These are phyloP conservation scores for Camelus dromedarius DNA, from an alignment of 2,113 vertebrate species.

Conservation along the genomic window DNA sequence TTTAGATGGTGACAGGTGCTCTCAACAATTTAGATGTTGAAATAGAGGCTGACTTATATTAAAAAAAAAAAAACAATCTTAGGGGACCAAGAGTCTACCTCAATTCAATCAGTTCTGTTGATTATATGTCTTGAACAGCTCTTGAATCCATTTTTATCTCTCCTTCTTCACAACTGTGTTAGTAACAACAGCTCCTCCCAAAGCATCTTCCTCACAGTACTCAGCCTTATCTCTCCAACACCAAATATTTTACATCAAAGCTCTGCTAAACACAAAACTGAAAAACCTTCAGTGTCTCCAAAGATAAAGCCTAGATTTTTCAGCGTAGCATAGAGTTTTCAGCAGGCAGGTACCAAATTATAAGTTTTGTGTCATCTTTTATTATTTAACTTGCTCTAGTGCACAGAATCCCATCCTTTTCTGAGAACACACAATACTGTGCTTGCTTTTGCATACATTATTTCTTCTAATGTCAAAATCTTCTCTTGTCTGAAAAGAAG, in stretches of 20 bases:
- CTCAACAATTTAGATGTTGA: constrained; percentile 57
- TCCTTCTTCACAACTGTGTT: constrained; percentile 17
- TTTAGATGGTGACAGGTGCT: constrained; percentile 36
- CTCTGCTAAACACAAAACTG: background rate
- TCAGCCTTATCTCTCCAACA: background rate
- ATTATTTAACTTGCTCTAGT: background rate
- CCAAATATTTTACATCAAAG: background rate
- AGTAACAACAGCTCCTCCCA: background rate
- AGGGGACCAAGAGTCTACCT: constrained; percentile 35
- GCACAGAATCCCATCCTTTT: background rate
- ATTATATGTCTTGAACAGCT: constrained; percentile 73
- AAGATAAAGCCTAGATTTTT: constrained; percentile 20
- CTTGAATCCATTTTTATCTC: constrained; percentile 69
- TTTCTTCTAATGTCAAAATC: background rate
- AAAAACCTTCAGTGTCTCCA: background rate
- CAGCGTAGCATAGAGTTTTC: background rate
- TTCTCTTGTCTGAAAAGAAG: background rate
- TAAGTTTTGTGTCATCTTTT: background rate
- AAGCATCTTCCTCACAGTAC: background rate
- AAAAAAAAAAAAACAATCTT: constrained; percentile 43
- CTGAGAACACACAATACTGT: background rate
- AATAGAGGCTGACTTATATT: constrained; percentile 61
- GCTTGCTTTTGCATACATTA: background rate
- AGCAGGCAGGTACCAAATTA: background rate
- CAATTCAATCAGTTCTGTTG: constrained; percentile 71